Conservation (phyloP, 2,888 invertebrate genomes). For the Dasypogon diadema region DNA sequence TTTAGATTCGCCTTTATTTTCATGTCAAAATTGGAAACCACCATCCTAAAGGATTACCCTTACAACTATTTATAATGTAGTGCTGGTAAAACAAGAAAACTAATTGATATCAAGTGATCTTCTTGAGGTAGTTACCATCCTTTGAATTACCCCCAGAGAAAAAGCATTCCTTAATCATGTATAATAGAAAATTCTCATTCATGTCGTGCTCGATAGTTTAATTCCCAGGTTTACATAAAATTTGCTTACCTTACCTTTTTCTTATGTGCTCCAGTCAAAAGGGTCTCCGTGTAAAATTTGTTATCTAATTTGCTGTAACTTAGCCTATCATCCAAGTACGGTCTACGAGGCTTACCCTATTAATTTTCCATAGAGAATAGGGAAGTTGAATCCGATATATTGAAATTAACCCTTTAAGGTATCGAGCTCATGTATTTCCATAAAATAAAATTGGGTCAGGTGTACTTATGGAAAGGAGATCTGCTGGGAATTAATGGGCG, state of each 20-base stretch:
- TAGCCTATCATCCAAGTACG: conserved; percentile 4
- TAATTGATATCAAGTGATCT: too few relatives aligned
- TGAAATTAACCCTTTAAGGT: conserved; percentile 37
- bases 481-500: conserved; percentile 16
- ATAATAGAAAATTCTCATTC: conserved; percentile 10
- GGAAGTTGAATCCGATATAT: conserved; percentile 12
- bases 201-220: conserved; percentile 18
- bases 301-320: conserved; percentile 40
- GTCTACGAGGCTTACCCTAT: background rate
- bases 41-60: too few relatives aligned
- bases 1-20: too few relatives aligned
- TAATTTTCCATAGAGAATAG: conserved; percentile 6
- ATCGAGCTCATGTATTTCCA: conserved; percentile 10
- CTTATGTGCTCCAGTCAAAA: conserved; percentile 13
- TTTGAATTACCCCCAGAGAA: background rate
- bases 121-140: background rate
- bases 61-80: too few relatives aligned
- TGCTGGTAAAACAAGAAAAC: too few relatives aligned
- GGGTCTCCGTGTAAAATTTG: conserved; percentile 11
- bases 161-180: conserved; percentile 5
- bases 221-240: conserved; percentile 21
- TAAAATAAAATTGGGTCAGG: conserved; percentile 44
- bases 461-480: conserved; percentile 1
- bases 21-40: too few relatives aligned
- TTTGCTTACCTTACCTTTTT: conserved; percentile 12